phyloP scores from a whole-genome alignment of 2,888 invertebrate genomes.

The Hecatera dysodea region DNA sequence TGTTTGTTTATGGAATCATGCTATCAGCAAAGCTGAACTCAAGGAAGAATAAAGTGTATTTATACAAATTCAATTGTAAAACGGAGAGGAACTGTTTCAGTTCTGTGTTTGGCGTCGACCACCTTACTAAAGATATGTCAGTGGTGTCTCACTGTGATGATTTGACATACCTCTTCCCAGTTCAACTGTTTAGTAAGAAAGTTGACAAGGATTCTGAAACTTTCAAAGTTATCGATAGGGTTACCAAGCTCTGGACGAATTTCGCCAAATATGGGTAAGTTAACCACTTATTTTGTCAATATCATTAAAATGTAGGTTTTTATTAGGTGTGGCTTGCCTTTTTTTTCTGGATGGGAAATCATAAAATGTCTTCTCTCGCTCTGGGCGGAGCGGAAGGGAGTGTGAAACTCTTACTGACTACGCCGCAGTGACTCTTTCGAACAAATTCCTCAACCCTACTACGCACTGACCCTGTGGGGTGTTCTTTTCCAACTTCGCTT shows the following conservation, averaged over 20 bases:
- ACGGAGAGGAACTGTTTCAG: constrained; percentile 75
- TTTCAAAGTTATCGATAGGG: constrained; percentile 73
- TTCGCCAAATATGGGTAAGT: constrained; percentile 83
- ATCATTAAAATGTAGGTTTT: neutral
- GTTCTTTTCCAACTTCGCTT: too few relatives aligned
- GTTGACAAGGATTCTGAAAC: constrained; percentile 67
- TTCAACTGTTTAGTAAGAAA: constrained; percentile 59
- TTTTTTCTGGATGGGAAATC: too few relatives aligned
- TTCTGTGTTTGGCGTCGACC: constrained; percentile 59
- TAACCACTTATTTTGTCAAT: constrained; percentile 6
- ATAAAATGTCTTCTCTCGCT: too few relatives aligned
- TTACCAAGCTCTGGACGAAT: constrained; percentile 81
- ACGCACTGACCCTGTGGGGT: too few relatives aligned
- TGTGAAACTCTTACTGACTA: too few relatives aligned
- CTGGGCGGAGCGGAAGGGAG: too few relatives aligned
- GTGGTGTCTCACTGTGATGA: constrained; percentile 76
- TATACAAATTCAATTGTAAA: constrained; percentile 78
- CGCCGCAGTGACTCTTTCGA: too few relatives aligned
- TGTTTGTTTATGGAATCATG: constrained; percentile 70
- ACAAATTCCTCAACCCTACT: too few relatives aligned
- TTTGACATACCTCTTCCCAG: constrained; percentile 75
- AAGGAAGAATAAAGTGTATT: constrained; percentile 70
- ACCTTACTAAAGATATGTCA: constrained; percentile 55
- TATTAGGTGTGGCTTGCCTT: too few relatives aligned
- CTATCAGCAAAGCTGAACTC: constrained; percentile 70